Evolutionary conservation across 1,140 invertebrate species (phyloP), one percentile per base, ranked within the genome.

Genomic region (Mya arenaria): DNA sequence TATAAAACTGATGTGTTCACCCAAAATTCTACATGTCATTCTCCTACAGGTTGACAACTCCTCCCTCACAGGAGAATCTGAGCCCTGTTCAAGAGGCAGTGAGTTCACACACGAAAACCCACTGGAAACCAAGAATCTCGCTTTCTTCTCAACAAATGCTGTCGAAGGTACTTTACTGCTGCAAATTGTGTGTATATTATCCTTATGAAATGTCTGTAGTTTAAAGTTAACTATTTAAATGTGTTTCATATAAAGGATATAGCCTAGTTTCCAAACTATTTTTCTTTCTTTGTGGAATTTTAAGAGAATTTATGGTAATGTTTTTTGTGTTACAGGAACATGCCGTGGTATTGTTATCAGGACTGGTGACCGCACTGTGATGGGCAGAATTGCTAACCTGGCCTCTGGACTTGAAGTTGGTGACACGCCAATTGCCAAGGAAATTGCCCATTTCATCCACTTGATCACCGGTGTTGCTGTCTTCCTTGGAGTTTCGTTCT

Each of bases 401-500:
- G 98, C 98, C 28, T 99, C 98, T 63, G 97, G 98, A 88, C 94
- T 99, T 89, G 97, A 99, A 88, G 98, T 97, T 89, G 97, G 98
- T 65, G 97, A 99, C 92, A 99, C 98, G 0, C 98, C 98, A 75
- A 99, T 99, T 92, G 98, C 98, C 81, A 98, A 98, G 94, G 98
- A 99, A 94, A 99, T 99, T 90, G 97, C 97, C 89, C 98, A 99
- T 94, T 99, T 99, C 94, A 99, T 99, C 92, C 98, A 99, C 92
- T 94, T 99, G 85, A 99, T 99, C 92, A 99, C 98, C 82, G 97
- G 97, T 84, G 98, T 99, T 5, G 99, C 99, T 90, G 98, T 99
- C 37, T 99, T 99, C 94, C 95, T 99, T 65, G 98, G 98, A 88
- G 96, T 99, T 13, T 97, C 97, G 32, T 99, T 99, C 95, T 99